These are phyloP conservation scores for Oncorhynchus keta DNA, from an alignment of 2,113 vertebrate species.

Conservation along the genomic window DNA sequence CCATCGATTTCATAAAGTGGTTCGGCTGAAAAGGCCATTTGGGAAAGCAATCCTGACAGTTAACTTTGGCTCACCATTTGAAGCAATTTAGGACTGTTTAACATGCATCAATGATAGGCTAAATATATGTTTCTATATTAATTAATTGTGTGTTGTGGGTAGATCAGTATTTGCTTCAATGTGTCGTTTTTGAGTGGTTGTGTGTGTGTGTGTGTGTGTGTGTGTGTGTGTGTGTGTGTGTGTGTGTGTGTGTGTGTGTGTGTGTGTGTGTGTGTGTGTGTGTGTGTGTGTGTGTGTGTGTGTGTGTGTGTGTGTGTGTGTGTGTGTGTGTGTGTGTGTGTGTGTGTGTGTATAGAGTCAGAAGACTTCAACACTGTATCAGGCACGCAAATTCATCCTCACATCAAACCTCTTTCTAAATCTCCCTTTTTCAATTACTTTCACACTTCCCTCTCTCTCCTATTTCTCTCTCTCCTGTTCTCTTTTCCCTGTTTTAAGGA, in stretches of 20 bases:
- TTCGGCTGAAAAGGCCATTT: slow-evolving; percentile 64
- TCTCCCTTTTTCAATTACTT: not conserved
- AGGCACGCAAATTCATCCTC: slow-evolving; percentile 1
- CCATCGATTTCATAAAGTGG: slow-evolving; percentile 67
- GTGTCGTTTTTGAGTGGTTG: slow-evolving; percentile 11
- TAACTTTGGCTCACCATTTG: slow-evolving; percentile 67
- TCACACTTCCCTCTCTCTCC: not conserved
- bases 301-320: too few relatives aligned
- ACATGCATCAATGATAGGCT: slow-evolving; percentile 53
- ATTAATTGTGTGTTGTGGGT: slow-evolving; percentile 44
- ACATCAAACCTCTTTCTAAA: not conserved
- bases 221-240: not conserved
- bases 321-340: too few relatives aligned
- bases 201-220: slow-evolving; percentile 15
- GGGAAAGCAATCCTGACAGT: slow-evolving; percentile 62
- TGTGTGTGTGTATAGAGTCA: not conserved
- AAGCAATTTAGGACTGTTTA: slow-evolving; percentile 57
- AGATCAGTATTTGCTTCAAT: slow-evolving; percentile 50
- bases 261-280: too few relatives aligned
- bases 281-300: too few relatives aligned
- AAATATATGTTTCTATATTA: slow-evolving; percentile 43
- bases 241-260: not conserved
- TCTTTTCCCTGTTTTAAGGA: not conserved
- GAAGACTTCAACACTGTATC: not conserved
- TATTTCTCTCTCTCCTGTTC: not conserved